phyloP scores from a whole-genome alignment of 2,797 vertebrate genomes.

The Phalanger gymnotis region DNA sequence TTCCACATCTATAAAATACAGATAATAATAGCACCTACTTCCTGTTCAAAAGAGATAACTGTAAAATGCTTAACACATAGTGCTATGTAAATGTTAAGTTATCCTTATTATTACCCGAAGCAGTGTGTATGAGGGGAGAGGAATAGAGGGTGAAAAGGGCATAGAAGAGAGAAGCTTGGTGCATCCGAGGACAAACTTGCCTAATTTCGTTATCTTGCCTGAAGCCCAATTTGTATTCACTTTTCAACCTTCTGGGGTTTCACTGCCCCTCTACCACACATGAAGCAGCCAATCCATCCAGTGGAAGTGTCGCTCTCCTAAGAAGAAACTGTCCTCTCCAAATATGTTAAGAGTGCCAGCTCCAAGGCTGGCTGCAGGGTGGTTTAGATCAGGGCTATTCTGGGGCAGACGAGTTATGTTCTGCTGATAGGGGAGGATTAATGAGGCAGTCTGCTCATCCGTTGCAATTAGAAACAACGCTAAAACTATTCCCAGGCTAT shows the following conservation, averaged over 20 bases:
- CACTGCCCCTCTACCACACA: background rate
- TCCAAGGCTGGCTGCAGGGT: conserved; percentile 84
- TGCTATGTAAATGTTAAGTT: background rate
- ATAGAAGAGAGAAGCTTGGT: background rate
- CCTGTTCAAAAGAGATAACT: background rate
- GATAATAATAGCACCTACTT: background rate
- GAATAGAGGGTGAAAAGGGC: background rate
- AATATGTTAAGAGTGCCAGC: conserved; percentile 88
- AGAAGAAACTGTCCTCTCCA: conserved; percentile 86
- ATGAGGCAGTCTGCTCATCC: conserved; percentile 91
- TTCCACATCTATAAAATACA: background rate
- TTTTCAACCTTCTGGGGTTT: background rate
- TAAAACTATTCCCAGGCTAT: conserved; percentile 90
- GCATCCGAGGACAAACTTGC: background rate
- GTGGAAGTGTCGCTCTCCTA: conserved; percentile 74
- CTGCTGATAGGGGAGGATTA: conserved; percentile 93
- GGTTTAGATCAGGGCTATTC: conserved; percentile 94
- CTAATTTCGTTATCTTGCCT: background rate
- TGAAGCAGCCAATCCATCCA: conserved; percentile 46
- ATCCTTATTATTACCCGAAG: background rate
- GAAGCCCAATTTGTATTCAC: background rate
- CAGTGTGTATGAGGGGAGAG: background rate
- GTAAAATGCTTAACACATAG: background rate
- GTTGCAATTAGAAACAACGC: conserved; percentile 94
- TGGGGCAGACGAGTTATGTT: conserved; percentile 87